These are phyloP conservation scores for Drosophila meridionalis DNA, from an alignment of 2,888 invertebrate genomes.

Conservation along the genomic window DNA sequence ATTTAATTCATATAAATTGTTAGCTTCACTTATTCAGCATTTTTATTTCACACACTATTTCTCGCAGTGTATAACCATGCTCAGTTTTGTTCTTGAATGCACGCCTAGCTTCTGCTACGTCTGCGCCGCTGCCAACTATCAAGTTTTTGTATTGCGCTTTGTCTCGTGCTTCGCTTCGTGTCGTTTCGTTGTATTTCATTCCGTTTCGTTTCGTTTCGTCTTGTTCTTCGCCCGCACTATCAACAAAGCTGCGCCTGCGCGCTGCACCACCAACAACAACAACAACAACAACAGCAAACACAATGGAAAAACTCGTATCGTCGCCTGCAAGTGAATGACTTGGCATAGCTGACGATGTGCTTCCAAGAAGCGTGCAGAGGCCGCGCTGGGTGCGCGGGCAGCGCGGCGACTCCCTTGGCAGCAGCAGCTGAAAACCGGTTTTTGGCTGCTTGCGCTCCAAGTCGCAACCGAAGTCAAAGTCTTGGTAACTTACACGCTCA, in stretches of 20 bases:
- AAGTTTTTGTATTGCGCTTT: conserved; percentile 37
- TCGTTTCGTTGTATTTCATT: conserved; percentile 41
- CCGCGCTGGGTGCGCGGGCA: background rate
- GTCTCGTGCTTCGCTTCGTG: conserved; percentile 28
- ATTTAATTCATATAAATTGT: too few species aligned
- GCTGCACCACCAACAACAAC: conserved; percentile 36
- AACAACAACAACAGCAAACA: conserved; percentile 31
- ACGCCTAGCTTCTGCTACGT: conserved; percentile 36
- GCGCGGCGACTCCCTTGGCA: conserved; percentile 22
- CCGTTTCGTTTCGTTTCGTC: conserved; percentile 38
- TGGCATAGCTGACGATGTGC: conserved; percentile 69
- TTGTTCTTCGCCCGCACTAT: conserved; percentile 70
- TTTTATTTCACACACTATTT: conserved; percentile 2
- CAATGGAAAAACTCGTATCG: conserved; percentile 70
- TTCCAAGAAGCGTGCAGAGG: conserved; percentile 70
- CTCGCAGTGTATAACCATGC: conserved; percentile 21
- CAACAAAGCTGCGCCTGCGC: conserved; percentile 63
- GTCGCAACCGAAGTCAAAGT: conserved; percentile 67
- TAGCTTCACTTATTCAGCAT: too few species aligned
- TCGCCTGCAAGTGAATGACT: conserved; percentile 79
- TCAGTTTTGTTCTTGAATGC: conserved; percentile 52
- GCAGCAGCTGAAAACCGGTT: conserved; percentile 60
- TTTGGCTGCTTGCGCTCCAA: conserved; percentile 17
- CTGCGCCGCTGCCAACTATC: conserved; percentile 35
- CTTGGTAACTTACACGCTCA: conserved; percentile 78